phyloP scores from a whole-genome alignment of 1,140 invertebrate species.

The Augochlora pura region DNA sequence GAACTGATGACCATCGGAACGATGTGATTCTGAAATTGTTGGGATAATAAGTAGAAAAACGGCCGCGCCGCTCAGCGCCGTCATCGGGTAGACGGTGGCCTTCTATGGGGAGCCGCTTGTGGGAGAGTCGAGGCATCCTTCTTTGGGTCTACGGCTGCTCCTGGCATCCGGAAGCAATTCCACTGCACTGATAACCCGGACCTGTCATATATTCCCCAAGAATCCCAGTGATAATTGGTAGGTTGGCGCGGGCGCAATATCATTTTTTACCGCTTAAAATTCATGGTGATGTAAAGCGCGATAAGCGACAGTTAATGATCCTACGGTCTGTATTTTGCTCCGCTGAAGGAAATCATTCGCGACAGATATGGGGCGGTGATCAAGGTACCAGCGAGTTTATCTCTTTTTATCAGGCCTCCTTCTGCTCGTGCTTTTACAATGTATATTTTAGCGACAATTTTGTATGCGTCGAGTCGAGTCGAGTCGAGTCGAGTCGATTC shows the following conservation, averaged over 20 bases:
- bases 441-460: too few relatives aligned
- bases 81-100: neutral
- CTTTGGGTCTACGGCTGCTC: neutral
- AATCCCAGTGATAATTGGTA: neutral
- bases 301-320: neutral
- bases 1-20: neutral
- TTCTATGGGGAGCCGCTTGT: neutral
- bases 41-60: conserved; percentile 3
- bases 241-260: neutral
- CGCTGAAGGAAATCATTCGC: neutral
- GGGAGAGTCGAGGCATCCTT: neutral
- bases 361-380: neutral
- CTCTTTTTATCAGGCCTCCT: too few relatives aligned
- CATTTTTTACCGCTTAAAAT: neutral
- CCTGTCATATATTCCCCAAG: neutral
- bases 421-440: too few relatives aligned
- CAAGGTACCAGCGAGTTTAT: too few relatives aligned
- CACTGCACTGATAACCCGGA: neutral
- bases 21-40: neutral
- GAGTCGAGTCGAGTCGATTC: too few relatives aligned
- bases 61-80: neutral
- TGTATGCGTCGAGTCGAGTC: too few relatives aligned
- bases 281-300: neutral
- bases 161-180: neutral
- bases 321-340: neutral